Conservation (phyloP, 2,888 invertebrate genomes). For the Zaprionus bogoriensis region DNA sequence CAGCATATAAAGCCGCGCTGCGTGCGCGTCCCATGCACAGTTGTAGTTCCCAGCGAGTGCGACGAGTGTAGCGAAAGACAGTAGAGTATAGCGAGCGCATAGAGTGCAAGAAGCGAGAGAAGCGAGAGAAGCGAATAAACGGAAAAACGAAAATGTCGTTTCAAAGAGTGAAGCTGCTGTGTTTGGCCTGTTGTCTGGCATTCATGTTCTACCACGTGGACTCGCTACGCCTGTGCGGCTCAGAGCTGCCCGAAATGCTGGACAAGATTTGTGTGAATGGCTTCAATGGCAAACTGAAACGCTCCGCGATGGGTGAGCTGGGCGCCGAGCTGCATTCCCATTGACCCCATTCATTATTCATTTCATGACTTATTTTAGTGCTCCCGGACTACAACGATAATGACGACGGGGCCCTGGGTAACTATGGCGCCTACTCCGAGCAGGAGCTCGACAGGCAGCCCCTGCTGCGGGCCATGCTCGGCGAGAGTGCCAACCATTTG, state of each 20-base stretch:
- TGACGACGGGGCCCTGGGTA: conserved; percentile 16
- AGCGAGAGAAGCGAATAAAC: too few species aligned
- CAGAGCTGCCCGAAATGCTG: conserved; percentile 50
- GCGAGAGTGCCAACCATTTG: conserved; percentile 44
- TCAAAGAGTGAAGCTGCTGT: conserved; percentile 8
- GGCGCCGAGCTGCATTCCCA: too few species aligned
- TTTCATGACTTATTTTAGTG: conserved; percentile 13
- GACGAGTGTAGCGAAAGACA: too few species aligned
- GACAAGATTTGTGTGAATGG: conserved; percentile 57
- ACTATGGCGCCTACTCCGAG: conserved; percentile 14
- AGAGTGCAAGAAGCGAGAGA: too few species aligned
- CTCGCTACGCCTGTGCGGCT: conserved; percentile 55
- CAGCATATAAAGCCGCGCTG: conserved; percentile 50
- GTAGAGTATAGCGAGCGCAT: too few species aligned
- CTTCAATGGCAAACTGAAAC: conserved; percentile 59
- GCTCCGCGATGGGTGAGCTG: too few species aligned
- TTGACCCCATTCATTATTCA: neutral
- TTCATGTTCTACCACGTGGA: conserved; percentile 31
- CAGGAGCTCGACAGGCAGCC: conserved; percentile 30
- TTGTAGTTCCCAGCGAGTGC: conserved; percentile 28
- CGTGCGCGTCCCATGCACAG: conserved; percentile 29
- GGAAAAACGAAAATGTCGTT: too few species aligned
- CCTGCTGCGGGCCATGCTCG: conserved; percentile 48
- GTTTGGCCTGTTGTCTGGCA: conserved; percentile 29
- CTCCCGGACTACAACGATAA: conserved; percentile 41